Conservation (phyloP, 2,113 vertebrate genomes). For the human (Homo sapiens) region GRCh38 chr14:33669001-33669500, state of each 20-base stretch:
- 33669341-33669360: slow-evolving; percentile 37
- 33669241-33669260: background rate
- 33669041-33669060: slow-evolving; percentile 72
- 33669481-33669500: background rate
- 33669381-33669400: background rate
- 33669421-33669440: background rate
- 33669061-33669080: slow-evolving; percentile 64
- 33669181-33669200: slow-evolving; percentile 29
- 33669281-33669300: slow-evolving; percentile 54
- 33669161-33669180: slow-evolving; percentile 29
- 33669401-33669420: background rate
- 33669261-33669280: background rate
- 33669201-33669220: slow-evolving; percentile 38
- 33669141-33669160: slow-evolving; percentile 51
- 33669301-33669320: slow-evolving; percentile 28
- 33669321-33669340: slow-evolving; percentile 60
- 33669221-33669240: slow-evolving; percentile 51
- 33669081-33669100: slow-evolving; percentile 63
- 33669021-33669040: slow-evolving; percentile 62
- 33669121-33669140: slow-evolving; percentile 56
- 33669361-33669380: slow-evolving; percentile 46
- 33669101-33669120: slow-evolving; percentile 55
- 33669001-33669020: slow-evolving; percentile 55
- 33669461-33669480: background rate
- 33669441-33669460: slow-evolving; percentile 24